phyloP scores from a whole-genome alignment of 2,113 vertebrate species.

The Sylvia atricapilla region DNA sequence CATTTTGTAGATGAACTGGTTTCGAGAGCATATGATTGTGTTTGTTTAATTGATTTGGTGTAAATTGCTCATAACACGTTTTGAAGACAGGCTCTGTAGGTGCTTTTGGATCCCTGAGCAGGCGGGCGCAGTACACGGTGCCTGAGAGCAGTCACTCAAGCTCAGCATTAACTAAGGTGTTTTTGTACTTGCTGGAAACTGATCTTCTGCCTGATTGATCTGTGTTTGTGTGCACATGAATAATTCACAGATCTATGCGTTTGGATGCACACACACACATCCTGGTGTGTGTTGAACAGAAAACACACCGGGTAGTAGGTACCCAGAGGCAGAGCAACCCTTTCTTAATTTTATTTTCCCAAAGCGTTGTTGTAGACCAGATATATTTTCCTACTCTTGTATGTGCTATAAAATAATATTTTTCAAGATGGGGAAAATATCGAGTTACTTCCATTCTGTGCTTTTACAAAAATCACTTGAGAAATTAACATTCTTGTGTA shows the following conservation, averaged over 20 bases:
- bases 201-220: slow-evolving; percentile 2
- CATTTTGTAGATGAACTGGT: not conserved
- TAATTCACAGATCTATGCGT: not conserved
- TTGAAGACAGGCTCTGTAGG: not conserved
- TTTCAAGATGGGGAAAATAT: not conserved
- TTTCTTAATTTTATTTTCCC: not conserved
- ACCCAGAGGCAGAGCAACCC: not conserved
- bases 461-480: slow-evolving; percentile 25
- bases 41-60: not conserved
- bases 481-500: slow-evolving; percentile 23
- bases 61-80: not conserved
- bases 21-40: not conserved
- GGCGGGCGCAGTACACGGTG: rapidly evolving
- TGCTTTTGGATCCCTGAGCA: not conserved
- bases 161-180: not conserved
- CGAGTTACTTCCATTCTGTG: not conserved
- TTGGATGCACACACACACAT: not conserved
- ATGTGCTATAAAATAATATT: slow-evolving; percentile 4
- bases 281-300: not conserved
- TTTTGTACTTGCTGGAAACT: not conserved
- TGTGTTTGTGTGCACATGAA: slow-evolving; percentile 18
- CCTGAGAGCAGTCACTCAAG: not conserved
- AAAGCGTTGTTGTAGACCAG: not conserved
- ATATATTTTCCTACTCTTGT: not conserved
- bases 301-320: rapidly evolving